A percentile compares a stretch with the other conserved stretches of the same genome.
phyloP scores from a whole-genome alignment of 2,888 invertebrate species.

The Drosophila formosana region DNA sequence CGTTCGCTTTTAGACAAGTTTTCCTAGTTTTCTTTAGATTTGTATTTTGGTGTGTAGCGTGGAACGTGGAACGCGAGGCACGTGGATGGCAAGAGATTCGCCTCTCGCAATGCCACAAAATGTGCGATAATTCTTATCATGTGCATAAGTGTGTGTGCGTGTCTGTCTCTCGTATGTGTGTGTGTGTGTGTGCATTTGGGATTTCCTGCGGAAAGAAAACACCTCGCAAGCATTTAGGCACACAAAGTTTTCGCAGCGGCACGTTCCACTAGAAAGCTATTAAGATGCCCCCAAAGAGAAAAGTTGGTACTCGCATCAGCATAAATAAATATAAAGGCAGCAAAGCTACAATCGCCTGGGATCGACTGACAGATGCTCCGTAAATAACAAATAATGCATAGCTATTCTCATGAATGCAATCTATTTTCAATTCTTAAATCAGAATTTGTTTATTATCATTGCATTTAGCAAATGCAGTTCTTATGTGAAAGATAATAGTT shows the following conservation, averaged over 20 bases:
- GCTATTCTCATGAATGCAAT: too few relatives aligned
- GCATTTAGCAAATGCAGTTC: too few relatives aligned
- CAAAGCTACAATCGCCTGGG: background rate
- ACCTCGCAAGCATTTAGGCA: slow-evolving; percentile 74
- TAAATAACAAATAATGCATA: background rate
- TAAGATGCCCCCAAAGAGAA: slow-evolving; percentile 49
- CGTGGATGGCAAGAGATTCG: slow-evolving; percentile 50
- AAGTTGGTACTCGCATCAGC: slow-evolving; percentile 40
- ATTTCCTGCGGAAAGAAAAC: slow-evolving; percentile 72
- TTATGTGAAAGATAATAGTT: too few relatives aligned
- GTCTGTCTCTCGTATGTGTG: slow-evolving; percentile 9
- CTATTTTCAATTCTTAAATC: too few relatives aligned
- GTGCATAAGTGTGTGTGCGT: slow-evolving; percentile 41
- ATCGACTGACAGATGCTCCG: background rate
- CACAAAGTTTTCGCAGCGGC: slow-evolving; percentile 70
- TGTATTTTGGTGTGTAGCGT: slow-evolving; percentile 1
- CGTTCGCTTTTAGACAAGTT: slow-evolving; percentile 77
- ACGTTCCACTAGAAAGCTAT: slow-evolving; percentile 77
- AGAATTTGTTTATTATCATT: too few relatives aligned
- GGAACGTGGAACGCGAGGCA: slow-evolving; percentile 21
- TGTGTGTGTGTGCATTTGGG: slow-evolving; percentile 31
- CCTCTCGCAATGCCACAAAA: slow-evolving; percentile 62
- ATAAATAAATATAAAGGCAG: background rate
- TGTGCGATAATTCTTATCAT: slow-evolving; percentile 80
- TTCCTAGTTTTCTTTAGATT: slow-evolving; percentile 61